Conservation (phyloP, 1,140 invertebrate species). For the Physella acuta region DNA sequence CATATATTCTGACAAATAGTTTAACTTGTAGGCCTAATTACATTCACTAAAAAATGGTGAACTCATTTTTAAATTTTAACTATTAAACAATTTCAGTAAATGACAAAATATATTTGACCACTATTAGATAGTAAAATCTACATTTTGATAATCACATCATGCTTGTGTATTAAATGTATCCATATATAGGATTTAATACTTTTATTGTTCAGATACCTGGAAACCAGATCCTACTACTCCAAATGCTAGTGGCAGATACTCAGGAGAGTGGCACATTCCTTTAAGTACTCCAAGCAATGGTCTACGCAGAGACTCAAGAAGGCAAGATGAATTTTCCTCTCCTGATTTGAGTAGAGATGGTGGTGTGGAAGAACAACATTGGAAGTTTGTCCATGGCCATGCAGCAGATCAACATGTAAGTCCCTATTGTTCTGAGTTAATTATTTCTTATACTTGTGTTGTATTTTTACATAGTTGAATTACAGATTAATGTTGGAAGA, state of each 20-base stretch:
- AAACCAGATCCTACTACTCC: neutral
- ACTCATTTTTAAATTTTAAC: too few relatives aligned
- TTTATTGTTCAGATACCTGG: constrained; percentile 2
- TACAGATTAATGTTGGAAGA: too few relatives aligned
- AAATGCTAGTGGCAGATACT: neutral
- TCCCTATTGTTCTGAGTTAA: too few relatives aligned
- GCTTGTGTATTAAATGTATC: neutral
- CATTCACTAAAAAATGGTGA: too few relatives aligned
- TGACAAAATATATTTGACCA: too few relatives aligned
- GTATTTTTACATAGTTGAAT: too few relatives aligned
- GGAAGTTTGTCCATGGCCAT: constrained; percentile 15
- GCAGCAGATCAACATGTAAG: constrained; percentile 1
- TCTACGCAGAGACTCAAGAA: neutral
- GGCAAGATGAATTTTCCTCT: neutral
- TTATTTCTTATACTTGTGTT: too few relatives aligned
- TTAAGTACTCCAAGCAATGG: neutral
- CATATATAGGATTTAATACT: neutral
- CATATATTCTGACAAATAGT: too few relatives aligned
- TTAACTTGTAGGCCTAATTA: too few relatives aligned
- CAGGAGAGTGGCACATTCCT: constrained; percentile 9
- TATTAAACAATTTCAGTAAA: too few relatives aligned
- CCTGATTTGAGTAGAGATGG: neutral
- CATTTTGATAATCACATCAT: too few relatives aligned
- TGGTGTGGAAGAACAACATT: neutral
- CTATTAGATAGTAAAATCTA: too few relatives aligned